phyloP scores from a whole-genome alignment of 2,113 vertebrate genomes.

The Eidolon helvum region DNA sequence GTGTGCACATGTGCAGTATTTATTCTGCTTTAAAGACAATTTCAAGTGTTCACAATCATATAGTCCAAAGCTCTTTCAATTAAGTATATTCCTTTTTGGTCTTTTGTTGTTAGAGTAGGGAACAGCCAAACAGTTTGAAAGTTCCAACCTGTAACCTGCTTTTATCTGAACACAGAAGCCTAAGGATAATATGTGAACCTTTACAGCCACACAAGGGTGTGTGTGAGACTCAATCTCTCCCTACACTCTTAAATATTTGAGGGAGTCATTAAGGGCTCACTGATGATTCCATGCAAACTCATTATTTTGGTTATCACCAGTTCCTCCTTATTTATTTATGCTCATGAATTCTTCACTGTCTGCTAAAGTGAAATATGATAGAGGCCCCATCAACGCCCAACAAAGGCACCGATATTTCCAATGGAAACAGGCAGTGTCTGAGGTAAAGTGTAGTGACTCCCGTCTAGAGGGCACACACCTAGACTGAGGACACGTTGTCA shows the following conservation, averaged over 20 bases:
- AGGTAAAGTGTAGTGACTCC: neutral
- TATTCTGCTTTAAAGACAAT: neutral
- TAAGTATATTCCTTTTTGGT: neutral
- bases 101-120: neutral
- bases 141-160: neutral
- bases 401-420: neutral
- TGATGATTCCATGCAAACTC: neutral
- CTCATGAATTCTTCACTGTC: neutral
- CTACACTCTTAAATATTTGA: neutral
- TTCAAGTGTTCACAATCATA: neutral
- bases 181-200: neutral
- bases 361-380: neutral
- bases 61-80: neutral
- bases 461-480: no score
- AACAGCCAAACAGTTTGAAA: neutral
- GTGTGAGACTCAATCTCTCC: rapidly evolving
- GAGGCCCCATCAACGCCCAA: no score
- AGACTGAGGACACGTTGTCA: rapidly evolving
- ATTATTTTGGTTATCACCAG: neutral
- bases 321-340: neutral
- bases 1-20: neutral
- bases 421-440: neutral
- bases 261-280: neutral
- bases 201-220: rapidly evolving
- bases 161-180: neutral